Percentiles rank a stretch among this genome's conserved stretches.
Evolutionary conservation across 2,113 vertebrate species (phyloP).

Genomic region (Rhineura floridana): DNA sequence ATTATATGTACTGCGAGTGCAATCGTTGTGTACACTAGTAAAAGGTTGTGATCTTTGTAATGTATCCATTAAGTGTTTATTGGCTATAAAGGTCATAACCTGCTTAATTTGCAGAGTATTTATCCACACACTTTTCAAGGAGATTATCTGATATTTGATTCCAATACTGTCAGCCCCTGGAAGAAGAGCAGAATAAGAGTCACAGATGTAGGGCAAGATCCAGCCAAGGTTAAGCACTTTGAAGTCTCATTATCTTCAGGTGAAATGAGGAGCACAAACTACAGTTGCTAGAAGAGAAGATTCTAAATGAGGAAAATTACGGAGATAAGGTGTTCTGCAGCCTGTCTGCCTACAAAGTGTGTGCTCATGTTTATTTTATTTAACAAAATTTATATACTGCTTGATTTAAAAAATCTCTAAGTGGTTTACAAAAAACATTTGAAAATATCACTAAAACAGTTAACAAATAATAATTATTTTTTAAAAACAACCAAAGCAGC

Average conservation of each 20-base stretch:
- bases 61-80: not conserved
- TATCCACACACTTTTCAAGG: not conserved
- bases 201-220: not conserved
- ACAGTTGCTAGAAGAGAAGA: not conserved
- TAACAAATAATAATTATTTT: too few relatives aligned
- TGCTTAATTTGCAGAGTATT: not conserved
- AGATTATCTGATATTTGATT: constrained; percentile 11
- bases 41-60: constrained; percentile 17
- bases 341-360: not conserved
- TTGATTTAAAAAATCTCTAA: too few relatives aligned
- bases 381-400: too few relatives aligned
- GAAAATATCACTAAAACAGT: too few relatives aligned
- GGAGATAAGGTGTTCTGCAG: not conserved
- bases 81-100: constrained; percentile 27
- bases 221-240: not conserved
- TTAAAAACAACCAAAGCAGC: too few relatives aligned
- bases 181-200: not conserved
- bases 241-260: not conserved
- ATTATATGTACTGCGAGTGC: constrained; percentile 22
- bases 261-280: not conserved
- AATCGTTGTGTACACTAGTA: constrained; percentile 23
- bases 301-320: not conserved
- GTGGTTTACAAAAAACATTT: too few relatives aligned
- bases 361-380: too few relatives aligned
- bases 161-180: not conserved